Base-by-base conservation (phyloP, 2,113 vertebrate species). In the Chaetops frenatus region DNA sequence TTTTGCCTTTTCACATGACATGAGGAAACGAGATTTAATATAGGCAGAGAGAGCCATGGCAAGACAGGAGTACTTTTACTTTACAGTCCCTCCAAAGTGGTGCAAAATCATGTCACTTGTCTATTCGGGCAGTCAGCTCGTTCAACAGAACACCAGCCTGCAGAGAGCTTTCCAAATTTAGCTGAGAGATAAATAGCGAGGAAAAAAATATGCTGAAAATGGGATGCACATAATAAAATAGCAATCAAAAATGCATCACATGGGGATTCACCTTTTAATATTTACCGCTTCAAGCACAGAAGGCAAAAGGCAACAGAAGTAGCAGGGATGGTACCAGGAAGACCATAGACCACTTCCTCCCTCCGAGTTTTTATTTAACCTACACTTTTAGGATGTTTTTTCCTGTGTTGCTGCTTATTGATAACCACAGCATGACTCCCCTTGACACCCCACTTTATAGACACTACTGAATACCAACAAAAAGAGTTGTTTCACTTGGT, bases 151-250 rank as follows among this genome's bases (percentile, higher is more conserved):
- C 56, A 88, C 51, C 79, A 93, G 88, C 56, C 80, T 60, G 85
- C 90, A 93, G 81, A 95, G 47, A 78, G 87, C 48, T 81, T 95
- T 97, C 85, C 93, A 97, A 90, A 96, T 96, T 92, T 95, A 96
- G 94, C 88, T 29, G 56, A 74, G 86, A 94, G 71, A 93, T 86
- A 95, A 96, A 94, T 56, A 95, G 72, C 56, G 61, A 76, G 72
- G 44, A 81, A 91, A 95, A 95, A 94, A 86, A 92, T 45, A 83
- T 47, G 51, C 67, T 74, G 67, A 71, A 92, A 93, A 92, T 81
- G 53, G 42, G 40, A 88, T 88, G 72, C 53, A 74, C 51, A 56
- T 48, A 78, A 96, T 83, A 93, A 94, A 95, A 90, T 2, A 71
- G 36, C 45, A 62, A 88, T 88, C 24, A 80, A 70, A 96, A 81